Base-by-base conservation (phyloP, 2,888 invertebrate genomes). In the Horisme vitalbata region DNA sequence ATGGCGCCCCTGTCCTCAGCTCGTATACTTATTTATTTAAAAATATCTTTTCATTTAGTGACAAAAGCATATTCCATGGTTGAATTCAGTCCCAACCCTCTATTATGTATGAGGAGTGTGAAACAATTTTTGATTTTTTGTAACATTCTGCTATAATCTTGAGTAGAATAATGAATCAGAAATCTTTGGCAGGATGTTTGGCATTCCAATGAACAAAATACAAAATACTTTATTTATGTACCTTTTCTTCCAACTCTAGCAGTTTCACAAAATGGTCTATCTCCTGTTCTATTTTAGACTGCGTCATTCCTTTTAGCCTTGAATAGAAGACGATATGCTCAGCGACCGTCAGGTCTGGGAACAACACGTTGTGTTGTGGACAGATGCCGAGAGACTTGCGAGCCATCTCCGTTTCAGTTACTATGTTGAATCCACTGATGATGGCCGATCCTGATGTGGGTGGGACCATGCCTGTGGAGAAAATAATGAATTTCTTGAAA, bases 311-410 rank as follows among this genome's bases (percentile, higher is more conserved):
- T 78, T 94, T 94, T 59, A 96, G 83, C 61, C 93, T 92, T 46
- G 95, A 93, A 71, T 95, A 97, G 84, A 97, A 97, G 49, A 93
- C 90, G 30, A 97, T 91, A 75, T 97, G 97, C 75, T 97, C 96
- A 9, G 91, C 91, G 1, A 97, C 96, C 0, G 96, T 96, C 41
- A 97, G 85, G 55, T 95, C 94, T 24, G 95, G 94, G 76, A 97
- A 96, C 12, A 97, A 88, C 2, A 96, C 93, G 82, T 97, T 95
- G 75, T 96, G 95, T 68, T 97, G 97, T 0, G 97, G 97, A 82
- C 96, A 96, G 10, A 96, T 90, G 1, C 96, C 96, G 18, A 96
- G 83, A 20, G 94, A 95, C 55, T 90, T 89, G 9, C 96, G 91
- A 0, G 95, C 95, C n/a, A 85, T 86, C n/a, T 89, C 85, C 35